phyloP scores from a whole-genome alignment of 2,797 vertebrate species.

The Myripristis jacobus region DNA sequence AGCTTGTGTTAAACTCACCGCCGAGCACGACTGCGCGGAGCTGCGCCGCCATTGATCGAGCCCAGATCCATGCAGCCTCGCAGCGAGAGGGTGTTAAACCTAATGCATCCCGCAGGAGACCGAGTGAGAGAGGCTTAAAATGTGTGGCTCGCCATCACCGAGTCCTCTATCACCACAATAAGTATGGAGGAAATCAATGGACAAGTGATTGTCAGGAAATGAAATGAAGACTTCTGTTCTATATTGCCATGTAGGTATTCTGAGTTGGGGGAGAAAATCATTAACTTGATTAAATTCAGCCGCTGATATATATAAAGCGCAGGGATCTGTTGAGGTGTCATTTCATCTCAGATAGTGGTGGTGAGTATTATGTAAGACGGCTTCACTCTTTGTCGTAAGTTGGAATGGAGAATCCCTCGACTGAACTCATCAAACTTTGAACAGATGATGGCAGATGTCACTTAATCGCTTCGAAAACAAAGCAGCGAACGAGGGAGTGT shows the following conservation, averaged over 20 bases:
- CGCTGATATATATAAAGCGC: too few relatives aligned
- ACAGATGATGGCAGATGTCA: not conserved
- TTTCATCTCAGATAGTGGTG: not conserved
- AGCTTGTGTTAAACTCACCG: slow-evolving; percentile 42
- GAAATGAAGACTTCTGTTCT: slow-evolving; percentile 13
- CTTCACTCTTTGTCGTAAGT: too few relatives aligned
- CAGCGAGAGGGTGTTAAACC: slow-evolving; percentile 31
- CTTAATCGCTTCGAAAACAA: not conserved
- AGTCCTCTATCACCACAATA: not conserved
- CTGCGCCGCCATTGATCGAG: slow-evolving; percentile 45
- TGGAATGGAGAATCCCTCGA: not conserved
- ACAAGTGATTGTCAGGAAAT: slow-evolving; percentile 14
- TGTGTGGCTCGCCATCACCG: slow-evolving; percentile 12
- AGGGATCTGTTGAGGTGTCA: not conserved
- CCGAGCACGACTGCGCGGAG: slow-evolving; percentile 34
- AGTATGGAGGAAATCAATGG: slow-evolving; percentile 14
- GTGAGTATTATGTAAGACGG: too few relatives aligned
- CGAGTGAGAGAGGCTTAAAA: slow-evolving; percentile 26
- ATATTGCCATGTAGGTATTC: slow-evolving; percentile 14
- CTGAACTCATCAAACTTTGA: not conserved
- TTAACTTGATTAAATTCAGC: not conserved
- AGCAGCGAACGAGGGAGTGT: not conserved
- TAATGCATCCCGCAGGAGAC: slow-evolving; percentile 49
- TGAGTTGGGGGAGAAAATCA: slow-evolving; percentile 4
- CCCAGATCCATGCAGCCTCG: slow-evolving; percentile 30